A percentile compares a stretch with the other conserved stretches of the same genome.
Conservation (phyloP, 2,888 invertebrate genomes). For the Halictus quadricinctus region DNA sequence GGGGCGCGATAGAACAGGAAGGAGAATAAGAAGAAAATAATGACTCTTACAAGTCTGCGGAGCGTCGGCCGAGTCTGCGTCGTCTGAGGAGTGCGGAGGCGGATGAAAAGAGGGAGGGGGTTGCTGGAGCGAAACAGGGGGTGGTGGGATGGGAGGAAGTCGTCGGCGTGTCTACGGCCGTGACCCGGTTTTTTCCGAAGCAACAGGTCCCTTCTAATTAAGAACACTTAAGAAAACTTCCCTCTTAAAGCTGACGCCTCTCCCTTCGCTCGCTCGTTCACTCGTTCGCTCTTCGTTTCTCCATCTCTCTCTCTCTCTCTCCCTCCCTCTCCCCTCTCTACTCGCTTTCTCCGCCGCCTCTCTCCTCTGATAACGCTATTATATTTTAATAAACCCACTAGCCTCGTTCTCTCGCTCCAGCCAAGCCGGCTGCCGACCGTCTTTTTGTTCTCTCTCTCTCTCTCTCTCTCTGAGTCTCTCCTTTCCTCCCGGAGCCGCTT, state of each 20-base stretch:
- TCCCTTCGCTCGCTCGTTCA: constrained; percentile 68
- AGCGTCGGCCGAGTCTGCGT: constrained; percentile 58
- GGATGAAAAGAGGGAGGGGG: constrained; percentile 37
- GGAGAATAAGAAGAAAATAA: constrained; percentile 81
- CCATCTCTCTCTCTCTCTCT: background rate
- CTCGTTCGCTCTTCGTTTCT: background rate
- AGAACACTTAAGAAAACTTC: constrained; percentile 83
- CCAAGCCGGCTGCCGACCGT: constrained; percentile 11
- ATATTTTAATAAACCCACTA: constrained; percentile 81
- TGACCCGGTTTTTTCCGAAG: constrained; percentile 83
- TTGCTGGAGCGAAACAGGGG: background rate
- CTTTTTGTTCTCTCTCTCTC: constrained; percentile 13
- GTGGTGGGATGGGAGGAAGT: constrained; percentile 52
- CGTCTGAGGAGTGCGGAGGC: constrained; percentile 41
- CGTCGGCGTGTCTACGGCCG: constrained; percentile 79
- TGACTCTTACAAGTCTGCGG: constrained; percentile 80
- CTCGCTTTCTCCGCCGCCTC: background rate
- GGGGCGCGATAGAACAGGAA: constrained; percentile 64
- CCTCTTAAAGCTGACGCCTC: constrained; percentile 82
- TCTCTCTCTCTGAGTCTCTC: too few species aligned
- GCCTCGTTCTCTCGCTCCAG: constrained; percentile 45
- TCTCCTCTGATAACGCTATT: constrained; percentile 80
- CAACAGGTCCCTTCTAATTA: constrained; percentile 83
- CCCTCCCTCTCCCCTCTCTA: background rate
- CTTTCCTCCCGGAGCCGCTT: constrained; percentile 15